Base-by-base conservation (phyloP, 2,797 vertebrate species). In the Ceyx erithaca region DNA sequence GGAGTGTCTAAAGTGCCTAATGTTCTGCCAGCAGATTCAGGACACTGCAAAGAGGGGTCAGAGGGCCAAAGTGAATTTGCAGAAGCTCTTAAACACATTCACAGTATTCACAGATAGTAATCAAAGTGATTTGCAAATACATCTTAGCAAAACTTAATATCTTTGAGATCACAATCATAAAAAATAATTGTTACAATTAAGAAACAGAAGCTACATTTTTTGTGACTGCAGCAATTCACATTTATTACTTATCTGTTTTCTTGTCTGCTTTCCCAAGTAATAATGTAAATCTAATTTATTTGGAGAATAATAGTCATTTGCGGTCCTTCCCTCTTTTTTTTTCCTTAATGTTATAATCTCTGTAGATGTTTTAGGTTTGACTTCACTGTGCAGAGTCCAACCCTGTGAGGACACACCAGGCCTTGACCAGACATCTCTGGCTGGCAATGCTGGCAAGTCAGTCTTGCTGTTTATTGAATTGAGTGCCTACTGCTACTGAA, bases 181-280 rank as follows among this genome's bases (percentile, higher is more conserved):
- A 90, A 94, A 96, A 94, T 86, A 94, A 93, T 69, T 93, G n/a
- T 73, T 88, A 88, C 31, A 51, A 71, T 91, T 85, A 91, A 67
- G 33, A 49, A 43, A 45, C 46, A n/a, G 72, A 52, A 69, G 20
- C 68, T 59, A 10, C 1, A 0, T 73, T 86, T 82, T 61, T 80
- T 82, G 58, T 17, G 73, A 66, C 87, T 95, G 80, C 77, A 90
- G 70, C 83, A 52, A 69, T 79, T 95, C 85, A 43, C 66, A 66
- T 93, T 95, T 90, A 93, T 94, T 89, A 58, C 51, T 10, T 83
- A 92, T 78, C 58, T 92, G 81, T 94, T 91, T 92, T 80, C 78
- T 71, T 75, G 62, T 59, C 81, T 76, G 31, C 87, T 89, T 90
- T 89, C 59, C 81, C 81, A 90, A 4, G 30, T 82, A 70, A 15